These are phyloP conservation scores for Neosilurus mollespiculum DNA, from an alignment of 2,797 vertebrate species.

Conservation along the genomic window DNA sequence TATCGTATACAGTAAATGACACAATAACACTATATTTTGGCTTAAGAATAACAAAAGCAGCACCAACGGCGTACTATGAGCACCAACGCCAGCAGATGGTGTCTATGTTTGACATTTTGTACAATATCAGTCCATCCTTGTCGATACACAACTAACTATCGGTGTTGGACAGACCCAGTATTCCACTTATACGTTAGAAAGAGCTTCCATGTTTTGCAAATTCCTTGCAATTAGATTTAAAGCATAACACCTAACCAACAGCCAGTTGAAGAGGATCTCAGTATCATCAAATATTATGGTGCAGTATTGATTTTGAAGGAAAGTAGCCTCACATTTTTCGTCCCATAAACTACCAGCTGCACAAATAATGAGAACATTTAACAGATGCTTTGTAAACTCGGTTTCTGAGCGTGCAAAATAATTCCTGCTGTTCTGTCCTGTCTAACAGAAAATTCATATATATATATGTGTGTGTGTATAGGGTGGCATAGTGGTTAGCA, in stretches of 20 bases:
- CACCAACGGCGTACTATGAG: slow-evolving; percentile 41
- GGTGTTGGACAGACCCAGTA: background rate
- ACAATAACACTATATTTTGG: slow-evolving; percentile 48
- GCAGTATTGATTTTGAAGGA: slow-evolving; percentile 10
- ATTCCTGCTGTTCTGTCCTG: background rate
- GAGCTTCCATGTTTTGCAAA: background rate
- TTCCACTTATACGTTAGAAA: background rate
- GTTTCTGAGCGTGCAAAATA: background rate
- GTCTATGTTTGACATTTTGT: slow-evolving; percentile 10
- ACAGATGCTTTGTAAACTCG: slow-evolving; percentile 18
- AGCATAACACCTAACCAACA: background rate
- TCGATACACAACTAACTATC: background rate
- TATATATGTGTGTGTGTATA: too few relatives aligned
- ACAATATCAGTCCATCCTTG: background rate
- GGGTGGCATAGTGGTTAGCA: too few relatives aligned
- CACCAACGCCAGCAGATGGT: slow-evolving; percentile 32
- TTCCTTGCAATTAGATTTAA: background rate
- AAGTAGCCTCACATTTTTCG: slow-evolving; percentile 17
- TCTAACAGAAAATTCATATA: background rate
- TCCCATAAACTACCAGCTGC: background rate
- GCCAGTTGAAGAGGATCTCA: slow-evolving; percentile 6
- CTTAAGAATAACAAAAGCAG: slow-evolving; percentile 47
- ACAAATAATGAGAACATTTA: slow-evolving; percentile 19
- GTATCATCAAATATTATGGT: background rate
- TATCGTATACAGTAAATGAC: slow-evolving; percentile 35